These are phyloP conservation scores for Haliclystus octoradiatus DNA, from an alignment of 30 jellyfish, hydroid and myxozoan genomes.

Conservation along the genomic window DNA sequence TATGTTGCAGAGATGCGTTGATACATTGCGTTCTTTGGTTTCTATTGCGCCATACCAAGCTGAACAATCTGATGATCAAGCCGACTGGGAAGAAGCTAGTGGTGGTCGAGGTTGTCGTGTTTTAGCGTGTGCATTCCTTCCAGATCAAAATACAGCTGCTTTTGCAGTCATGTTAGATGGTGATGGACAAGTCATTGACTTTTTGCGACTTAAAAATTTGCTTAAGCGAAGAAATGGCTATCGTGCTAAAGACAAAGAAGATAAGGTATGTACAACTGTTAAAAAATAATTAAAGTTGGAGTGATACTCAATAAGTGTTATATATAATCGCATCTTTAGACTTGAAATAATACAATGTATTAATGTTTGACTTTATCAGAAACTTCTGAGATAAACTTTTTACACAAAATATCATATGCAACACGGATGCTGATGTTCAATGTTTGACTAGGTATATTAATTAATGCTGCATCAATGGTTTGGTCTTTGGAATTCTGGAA, in stretches of 20 bases:
- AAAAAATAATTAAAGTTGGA: not conserved
- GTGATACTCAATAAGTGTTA: no score
- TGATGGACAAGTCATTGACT: slow-evolving; percentile 88
- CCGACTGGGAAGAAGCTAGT: slow-evolving; percentile 49
- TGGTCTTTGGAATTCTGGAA: no score
- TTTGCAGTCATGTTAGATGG: slow-evolving; percentile 75
- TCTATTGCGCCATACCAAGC: slow-evolving; percentile 89
- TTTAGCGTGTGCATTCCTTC: slow-evolving; percentile 63
- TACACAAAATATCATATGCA: no score
- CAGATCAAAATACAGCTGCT: slow-evolving; percentile 72
- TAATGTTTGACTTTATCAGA: no score
- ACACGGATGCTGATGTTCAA: no score
- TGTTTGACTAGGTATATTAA: no score
- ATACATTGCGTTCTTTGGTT: slow-evolving; percentile 43
- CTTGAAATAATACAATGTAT: no score
- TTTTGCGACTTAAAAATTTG: slow-evolving; percentile 58
- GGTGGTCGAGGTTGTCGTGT: slow-evolving; percentile 70
- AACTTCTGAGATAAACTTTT: no score
- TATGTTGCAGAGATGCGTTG: slow-evolving; percentile 35
- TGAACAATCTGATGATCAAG: slow-evolving; percentile 38
- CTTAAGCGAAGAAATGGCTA: slow-evolving; percentile 38
- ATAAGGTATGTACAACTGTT: slow-evolving; percentile 26
- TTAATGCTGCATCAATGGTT: no score
- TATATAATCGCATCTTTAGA: no score
- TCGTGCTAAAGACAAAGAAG: slow-evolving; percentile 49